phyloP scores from a whole-genome alignment of 1,140 invertebrate genomes.

The Aphaenogaster rudis region DNA sequence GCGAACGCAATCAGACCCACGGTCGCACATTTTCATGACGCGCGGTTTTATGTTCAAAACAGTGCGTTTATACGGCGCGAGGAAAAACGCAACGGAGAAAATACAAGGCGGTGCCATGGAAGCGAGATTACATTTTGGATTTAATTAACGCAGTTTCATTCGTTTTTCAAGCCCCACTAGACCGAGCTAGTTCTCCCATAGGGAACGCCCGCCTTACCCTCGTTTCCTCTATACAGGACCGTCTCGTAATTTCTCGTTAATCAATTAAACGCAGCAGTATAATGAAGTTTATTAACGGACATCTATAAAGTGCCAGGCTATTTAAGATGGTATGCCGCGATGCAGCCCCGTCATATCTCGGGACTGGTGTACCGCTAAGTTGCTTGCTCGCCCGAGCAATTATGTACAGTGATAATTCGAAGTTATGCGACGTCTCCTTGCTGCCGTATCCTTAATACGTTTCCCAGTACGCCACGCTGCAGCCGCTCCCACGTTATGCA shows the following conservation, averaged over 20 bases:
- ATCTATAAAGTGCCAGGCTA: constrained; percentile 47
- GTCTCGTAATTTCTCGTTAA: constrained; percentile 62
- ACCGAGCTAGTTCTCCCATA: constrained; percentile 18
- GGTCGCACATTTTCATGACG: constrained; percentile 1
- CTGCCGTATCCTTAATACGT: constrained; percentile 24
- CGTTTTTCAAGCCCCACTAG: constrained; percentile 44
- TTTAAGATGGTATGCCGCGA: constrained; percentile 48
- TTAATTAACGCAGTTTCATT: constrained; percentile 55
- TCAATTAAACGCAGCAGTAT: constrained; percentile 49
- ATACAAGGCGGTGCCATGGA: not conserved
- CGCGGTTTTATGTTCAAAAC: not conserved
- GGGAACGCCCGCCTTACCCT: constrained; percentile 31
- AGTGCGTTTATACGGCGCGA: not conserved
- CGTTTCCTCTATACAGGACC: not conserved
- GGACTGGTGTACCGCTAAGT: constrained; percentile 47
- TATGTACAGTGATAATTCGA: constrained; percentile 52
- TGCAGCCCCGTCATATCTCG: constrained; percentile 26
- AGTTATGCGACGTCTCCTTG: constrained; percentile 35
- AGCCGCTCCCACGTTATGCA: constrained; percentile 35
- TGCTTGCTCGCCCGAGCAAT: constrained; percentile 33
- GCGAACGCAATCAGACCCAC: not conserved
- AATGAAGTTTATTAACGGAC: constrained; percentile 64
- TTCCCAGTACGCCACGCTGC: constrained; percentile 2
- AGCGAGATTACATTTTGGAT: constrained; percentile 50
- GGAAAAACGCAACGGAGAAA: not conserved